phyloP scores from a whole-genome alignment of 2,797 vertebrate genomes.

The Oryzias dopingdopingensis region DNA sequence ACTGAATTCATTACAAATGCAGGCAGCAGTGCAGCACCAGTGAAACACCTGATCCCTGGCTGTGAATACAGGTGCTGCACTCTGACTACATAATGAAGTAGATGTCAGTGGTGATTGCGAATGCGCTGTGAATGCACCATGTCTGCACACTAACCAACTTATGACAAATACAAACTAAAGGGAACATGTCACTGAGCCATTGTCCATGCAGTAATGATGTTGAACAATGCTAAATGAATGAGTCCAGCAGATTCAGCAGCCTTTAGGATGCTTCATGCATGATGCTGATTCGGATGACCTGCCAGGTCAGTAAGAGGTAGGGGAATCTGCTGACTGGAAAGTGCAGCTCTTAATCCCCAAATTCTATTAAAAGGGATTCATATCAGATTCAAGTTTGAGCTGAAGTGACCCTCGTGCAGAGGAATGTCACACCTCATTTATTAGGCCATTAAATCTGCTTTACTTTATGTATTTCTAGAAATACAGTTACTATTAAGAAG shows the following conservation, averaged over 20 bases:
- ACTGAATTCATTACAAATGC: conserved; percentile 20
- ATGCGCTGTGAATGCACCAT: conserved; percentile 9
- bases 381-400: background rate
- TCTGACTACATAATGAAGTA: conserved; percentile 30
- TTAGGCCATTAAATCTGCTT: too few species aligned
- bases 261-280: too few species aligned
- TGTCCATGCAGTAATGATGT: conserved; percentile 12
- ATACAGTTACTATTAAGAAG: too few species aligned
- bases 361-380: too few species aligned
- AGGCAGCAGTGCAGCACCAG: conserved; percentile 9
- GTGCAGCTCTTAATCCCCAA: too few species aligned
- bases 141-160: conserved; percentile 13
- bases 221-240: conserved; percentile 23
- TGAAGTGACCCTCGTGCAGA: background rate
- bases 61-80: conserved; percentile 8
- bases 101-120: conserved; percentile 30
- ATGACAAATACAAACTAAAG: conserved; percentile 22
- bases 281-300: too few species aligned
- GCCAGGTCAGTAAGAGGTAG: too few species aligned
- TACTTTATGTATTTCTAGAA: too few species aligned
- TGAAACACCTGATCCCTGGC: conserved; percentile 20
- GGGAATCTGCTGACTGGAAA: too few species aligned
- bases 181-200: conserved; percentile 16
- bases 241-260: too few species aligned
- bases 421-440: too few species aligned